These are phyloP conservation scores for Babyrousa celebensis DNA, from an alignment of 2,797 vertebrate species.

Conservation along the genomic window DNA sequence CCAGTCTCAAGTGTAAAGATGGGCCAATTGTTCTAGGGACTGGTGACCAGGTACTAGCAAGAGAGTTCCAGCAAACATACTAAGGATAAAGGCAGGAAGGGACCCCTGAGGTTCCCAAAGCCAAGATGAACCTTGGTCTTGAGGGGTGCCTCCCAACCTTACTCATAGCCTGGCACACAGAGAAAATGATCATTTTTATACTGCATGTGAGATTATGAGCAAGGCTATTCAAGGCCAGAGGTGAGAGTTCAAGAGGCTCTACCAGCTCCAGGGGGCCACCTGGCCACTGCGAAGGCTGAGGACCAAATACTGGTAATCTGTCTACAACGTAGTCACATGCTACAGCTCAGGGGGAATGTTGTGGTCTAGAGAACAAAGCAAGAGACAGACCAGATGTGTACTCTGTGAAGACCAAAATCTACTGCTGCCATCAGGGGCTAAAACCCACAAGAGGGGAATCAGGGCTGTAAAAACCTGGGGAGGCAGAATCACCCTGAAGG, in stretches of 20 bases:
- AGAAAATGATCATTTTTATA: not conserved
- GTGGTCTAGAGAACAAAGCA: not conserved
- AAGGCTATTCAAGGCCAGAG: not conserved
- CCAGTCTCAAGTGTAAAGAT: not conserved
- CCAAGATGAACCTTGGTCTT: not conserved
- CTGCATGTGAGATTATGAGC: not conserved
- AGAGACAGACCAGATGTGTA: not conserved
- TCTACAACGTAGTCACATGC: too few relatives aligned
- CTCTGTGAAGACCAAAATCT: not conserved
- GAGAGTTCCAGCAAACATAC: not conserved
- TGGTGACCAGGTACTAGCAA: not conserved
- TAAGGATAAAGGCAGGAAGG: not conserved
- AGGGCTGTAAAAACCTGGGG: not conserved
- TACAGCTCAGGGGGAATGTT: not conserved
- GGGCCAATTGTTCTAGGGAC: not conserved
- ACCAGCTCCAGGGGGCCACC: not conserved
- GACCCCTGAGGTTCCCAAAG: not conserved
- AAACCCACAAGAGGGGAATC: not conserved
- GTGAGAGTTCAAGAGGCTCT: not conserved
- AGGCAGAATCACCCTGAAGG: not conserved
- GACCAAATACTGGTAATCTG: fast-evolving
- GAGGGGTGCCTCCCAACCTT: not conserved
- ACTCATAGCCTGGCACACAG: not conserved
- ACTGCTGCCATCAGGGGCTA: not conserved
- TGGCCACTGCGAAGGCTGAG: not conserved